Evolutionary conservation across 2,888 invertebrate genomes (phyloP), one percentile per base, ranked within the genome.

Genomic region (Agrenia bidenticulata): DNA sequence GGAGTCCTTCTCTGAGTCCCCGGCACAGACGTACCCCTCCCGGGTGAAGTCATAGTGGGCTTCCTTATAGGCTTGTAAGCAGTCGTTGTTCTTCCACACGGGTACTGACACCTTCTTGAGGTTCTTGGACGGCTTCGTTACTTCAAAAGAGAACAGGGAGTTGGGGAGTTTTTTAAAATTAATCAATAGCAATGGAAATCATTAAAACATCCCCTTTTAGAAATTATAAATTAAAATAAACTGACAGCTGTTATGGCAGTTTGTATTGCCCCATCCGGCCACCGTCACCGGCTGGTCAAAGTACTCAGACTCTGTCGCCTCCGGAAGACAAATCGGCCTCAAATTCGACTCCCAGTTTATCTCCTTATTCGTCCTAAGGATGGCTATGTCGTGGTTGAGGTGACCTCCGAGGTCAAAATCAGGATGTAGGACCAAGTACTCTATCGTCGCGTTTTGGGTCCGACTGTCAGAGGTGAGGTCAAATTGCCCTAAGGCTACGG

Each of bases 251-350:
- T 55, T 26, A 21, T 39, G 57, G 24, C 57, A 57, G 42, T 53
- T 50, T 4, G 57, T 57, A 23, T 65, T 63, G 0, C 73, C 73
- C 72, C 72, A 73, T 11, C 73, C 73, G 1, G 69, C 70, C 1
- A 73, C 68, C 4, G 68, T 67, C 2, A 69, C 70, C 0, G 49
- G 5, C 21, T 65, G 54, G 2, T 4, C 11, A 2, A 41, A 54
- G 32, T 27, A 17, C 5, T 17, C 9, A 23, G 13, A 23, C 1
- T 63, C 56, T 15, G 61, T 61, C 13, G 60, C 42, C 27, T 62
- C 59, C 5, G 73, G 70, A 15, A 73, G 63, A 54, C 73, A 73
- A 41, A 73, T 61, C 5, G 72, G 73, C 39, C 58, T 62, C 21
- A 67, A 61, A 13, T 54, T 60, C 9, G 63, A 9, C 15, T 19